phyloP scores from a whole-genome alignment of 2,113 vertebrate species.

The Chamaetylas fuelleborni region DNA sequence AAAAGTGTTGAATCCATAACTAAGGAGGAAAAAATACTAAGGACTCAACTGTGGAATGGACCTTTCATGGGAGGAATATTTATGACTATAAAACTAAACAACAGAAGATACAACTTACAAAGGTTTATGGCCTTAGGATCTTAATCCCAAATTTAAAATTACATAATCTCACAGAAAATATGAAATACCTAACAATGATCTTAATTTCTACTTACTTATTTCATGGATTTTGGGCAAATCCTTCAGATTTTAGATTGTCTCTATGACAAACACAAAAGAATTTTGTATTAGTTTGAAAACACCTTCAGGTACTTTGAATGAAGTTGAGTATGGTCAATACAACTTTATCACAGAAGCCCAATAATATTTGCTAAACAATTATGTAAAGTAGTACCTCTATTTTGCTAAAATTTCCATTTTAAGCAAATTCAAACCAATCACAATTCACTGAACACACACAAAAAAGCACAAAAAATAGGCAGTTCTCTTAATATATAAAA shows the following conservation, averaged over 20 bases:
- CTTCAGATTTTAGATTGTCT: background rate
- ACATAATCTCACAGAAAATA: background rate
- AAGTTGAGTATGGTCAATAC: background rate
- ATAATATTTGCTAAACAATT: background rate
- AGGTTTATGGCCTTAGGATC: background rate
- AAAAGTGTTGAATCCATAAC: background rate
- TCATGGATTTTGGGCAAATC: background rate
- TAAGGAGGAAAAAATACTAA: background rate
- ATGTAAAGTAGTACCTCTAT: background rate
- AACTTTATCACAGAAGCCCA: background rate
- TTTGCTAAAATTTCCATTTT: background rate
- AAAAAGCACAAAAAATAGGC: background rate
- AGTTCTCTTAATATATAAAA: background rate
- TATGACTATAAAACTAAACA: background rate
- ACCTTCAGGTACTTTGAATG: background rate
- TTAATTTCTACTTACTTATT: background rate
- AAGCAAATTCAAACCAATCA: background rate
- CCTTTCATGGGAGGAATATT: background rate
- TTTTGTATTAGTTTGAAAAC: background rate
- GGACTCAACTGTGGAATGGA: background rate
- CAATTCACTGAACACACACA: background rate
- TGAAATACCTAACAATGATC: background rate
- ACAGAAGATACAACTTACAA: background rate
- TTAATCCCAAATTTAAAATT: background rate
- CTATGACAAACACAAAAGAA: background rate